Conservation (phyloP, 2,797 vertebrate genomes). For the Micromesistius poutassou region DNA sequence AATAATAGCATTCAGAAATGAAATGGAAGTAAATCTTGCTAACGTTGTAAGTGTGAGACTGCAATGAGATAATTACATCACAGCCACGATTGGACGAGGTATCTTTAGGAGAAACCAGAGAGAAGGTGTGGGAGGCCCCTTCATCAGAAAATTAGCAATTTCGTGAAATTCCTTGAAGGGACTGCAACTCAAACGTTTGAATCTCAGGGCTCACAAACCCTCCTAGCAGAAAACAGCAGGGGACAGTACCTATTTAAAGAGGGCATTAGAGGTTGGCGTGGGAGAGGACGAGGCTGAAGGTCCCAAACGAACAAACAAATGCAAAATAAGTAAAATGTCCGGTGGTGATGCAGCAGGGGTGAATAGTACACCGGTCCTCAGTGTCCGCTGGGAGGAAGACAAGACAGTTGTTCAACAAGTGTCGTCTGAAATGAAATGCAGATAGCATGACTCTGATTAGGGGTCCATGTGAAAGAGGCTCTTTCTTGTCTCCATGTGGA, state of each 20-base stretch:
- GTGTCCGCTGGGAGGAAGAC: conserved; percentile 59
- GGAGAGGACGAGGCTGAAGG: not conserved
- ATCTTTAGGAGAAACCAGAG: not conserved
- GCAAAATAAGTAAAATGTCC: conserved; percentile 34
- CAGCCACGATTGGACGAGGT: not conserved
- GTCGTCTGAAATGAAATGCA: conserved; percentile 62
- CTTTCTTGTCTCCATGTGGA: conserved; percentile 72
- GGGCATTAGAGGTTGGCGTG: not conserved
- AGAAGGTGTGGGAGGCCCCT: not conserved
- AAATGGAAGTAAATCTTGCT: not conserved
- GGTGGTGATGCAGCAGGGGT: conserved; percentile 32
- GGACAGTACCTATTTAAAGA: not conserved
- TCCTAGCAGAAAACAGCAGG: not conserved
- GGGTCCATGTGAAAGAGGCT: conserved; percentile 67
- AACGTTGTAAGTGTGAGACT: not conserved
- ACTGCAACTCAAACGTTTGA: not conserved
- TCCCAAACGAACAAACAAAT: conserved; percentile 30
- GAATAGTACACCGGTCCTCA: conserved; percentile 38
- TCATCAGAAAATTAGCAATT: not conserved
- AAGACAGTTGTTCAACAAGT: conserved; percentile 71
- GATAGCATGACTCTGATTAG: conserved; percentile 77
- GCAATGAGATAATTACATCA: not conserved
- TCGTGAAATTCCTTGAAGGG: not conserved
- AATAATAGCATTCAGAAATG: not conserved
- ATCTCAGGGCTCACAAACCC: not conserved